Evolutionary conservation across 2,888 invertebrate genomes (phyloP), one percentile per base, ranked within the genome.

Genomic region (Drosophila lutescens): DNA sequence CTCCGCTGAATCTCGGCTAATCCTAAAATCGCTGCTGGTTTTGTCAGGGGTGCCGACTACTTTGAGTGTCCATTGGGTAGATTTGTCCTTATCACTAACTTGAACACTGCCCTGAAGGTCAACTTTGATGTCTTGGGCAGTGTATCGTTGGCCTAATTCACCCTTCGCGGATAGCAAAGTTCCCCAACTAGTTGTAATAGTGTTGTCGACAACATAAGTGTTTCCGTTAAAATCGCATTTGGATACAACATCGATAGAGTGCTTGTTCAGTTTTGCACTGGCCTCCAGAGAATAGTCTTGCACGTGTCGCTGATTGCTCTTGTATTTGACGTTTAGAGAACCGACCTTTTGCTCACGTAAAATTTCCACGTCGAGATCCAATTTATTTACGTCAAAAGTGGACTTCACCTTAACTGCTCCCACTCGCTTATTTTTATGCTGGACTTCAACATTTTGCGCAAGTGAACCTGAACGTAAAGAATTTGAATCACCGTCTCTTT

Each of bases 291-390:
- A 94, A 2, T 94, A 94, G 30, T 91, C 91, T 12, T 87, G 82
- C 1, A 84, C 76, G 1, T 91, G 81, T 38, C 92, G 92, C 26
- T 91, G 89, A 70, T 93, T 91, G 17, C 89, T 81, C 61, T 93
- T 92, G 1, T 92, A 91, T 13, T 93, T 92, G 1, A 94, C 68
- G 53, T 93, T 93, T 0, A 93, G 88, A 2, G 93, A 93, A 0
- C 94, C 92, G 50, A 94, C 94, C 70, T 94, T 94, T 68, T 95
- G 94, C 0, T 93, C 92, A 80, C 95, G 95, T 36, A 93, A 91
- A 0, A 94, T 92, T 71, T 94, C 93, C 0, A 94, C 55, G 1
- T 95, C 94, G 0, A 94, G 75, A 75, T 94, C 94, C 8, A 88
- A 74, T 32, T 88, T 88, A 15, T 88, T 74, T 0, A 59, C 74